These are phyloP conservation scores for Eucidaris tribuloides DNA, from an alignment of 35 echinoderm and acorn worm genomes.

Conservation along the genomic window DNA sequence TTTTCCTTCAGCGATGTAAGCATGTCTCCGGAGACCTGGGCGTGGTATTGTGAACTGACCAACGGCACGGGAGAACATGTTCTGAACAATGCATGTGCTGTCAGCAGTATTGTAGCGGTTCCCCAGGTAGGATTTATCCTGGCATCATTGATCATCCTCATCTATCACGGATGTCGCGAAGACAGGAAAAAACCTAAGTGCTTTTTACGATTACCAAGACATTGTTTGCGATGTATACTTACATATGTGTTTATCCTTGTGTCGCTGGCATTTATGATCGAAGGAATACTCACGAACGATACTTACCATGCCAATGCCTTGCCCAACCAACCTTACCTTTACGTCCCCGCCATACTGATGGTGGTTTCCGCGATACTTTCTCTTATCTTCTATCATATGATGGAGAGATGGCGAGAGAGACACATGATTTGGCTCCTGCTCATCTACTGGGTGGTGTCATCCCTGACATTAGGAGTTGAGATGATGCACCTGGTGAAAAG, in stretches of 20 bases:
- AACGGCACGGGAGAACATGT: too few species aligned
- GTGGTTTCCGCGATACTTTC: too few species aligned
- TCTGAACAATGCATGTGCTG: slow-evolving; percentile 30
- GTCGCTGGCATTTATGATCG: slow-evolving; percentile 29
- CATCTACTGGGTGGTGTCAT: slow-evolving; percentile 13
- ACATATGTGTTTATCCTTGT: slow-evolving; percentile 9
- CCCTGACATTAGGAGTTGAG: not conserved
- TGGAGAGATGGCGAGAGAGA: slow-evolving; percentile 27
- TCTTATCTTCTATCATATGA: slow-evolving; percentile 28
- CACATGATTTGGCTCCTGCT: slow-evolving; percentile 23
- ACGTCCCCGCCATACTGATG: not conserved
- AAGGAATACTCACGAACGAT: slow-evolving; percentile 51
- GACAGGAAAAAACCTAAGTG: not conserved
- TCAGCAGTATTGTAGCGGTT: not conserved
- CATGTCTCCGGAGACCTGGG: too few species aligned
- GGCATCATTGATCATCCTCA: not conserved
- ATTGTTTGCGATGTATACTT: slow-evolving; percentile 21
- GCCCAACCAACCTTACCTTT: slow-evolving; percentile 29
- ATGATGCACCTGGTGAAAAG: slow-evolving; percentile 5
- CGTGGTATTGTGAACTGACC: too few species aligned
- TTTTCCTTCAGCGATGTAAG: too few species aligned
- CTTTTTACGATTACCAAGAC: slow-evolving; percentile 49
- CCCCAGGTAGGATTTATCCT: slow-evolving; percentile 15
- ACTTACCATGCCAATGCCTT: not conserved
- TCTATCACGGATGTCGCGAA: not conserved